A percentile compares a stretch with the other conserved stretches of the same genome.
Conservation (phyloP, 2,797 vertebrate genomes). For the Coranthus polyacanthus region DNA sequence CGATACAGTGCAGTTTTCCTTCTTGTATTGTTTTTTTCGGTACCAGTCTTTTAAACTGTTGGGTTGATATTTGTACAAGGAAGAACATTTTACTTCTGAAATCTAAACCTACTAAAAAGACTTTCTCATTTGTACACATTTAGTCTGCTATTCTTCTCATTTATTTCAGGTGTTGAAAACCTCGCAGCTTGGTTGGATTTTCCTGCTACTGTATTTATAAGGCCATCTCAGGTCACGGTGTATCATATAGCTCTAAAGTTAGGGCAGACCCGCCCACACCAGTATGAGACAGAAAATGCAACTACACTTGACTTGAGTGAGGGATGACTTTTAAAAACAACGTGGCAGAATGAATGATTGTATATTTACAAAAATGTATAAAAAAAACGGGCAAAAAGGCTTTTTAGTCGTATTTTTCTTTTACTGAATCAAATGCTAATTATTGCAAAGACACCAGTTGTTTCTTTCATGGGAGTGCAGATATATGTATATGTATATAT, state of each 20-base stretch:
- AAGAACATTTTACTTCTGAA: neutral
- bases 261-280: conserved; percentile 45
- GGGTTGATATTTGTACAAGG: neutral
- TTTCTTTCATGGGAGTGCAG: conserved; percentile 31
- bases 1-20: conserved; percentile 1
- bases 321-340: conserved; percentile 15
- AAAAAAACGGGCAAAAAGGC: neutral
- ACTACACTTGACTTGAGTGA: conserved; percentile 13
- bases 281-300: conserved; percentile 28
- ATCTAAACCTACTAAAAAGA: neutral
- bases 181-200: conserved; percentile 44
- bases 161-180: conserved; percentile 36
- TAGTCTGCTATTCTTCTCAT: conserved; percentile 12
- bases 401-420: too few species aligned
- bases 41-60: neutral
- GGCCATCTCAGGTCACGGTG: conserved; percentile 64
- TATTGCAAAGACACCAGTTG: conserved; percentile 22
- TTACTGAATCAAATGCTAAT: conserved; percentile 10
- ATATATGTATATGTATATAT: too few species aligned
- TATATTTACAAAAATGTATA: neutral
- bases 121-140: conserved; percentile 8
- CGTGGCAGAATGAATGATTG: too few species aligned
- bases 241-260: conserved; percentile 79
- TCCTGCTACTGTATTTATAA: conserved; percentile 64
- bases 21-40: neutral